Conservation (phyloP, 2,113 vertebrate species). For the Natator depressus region DNA sequence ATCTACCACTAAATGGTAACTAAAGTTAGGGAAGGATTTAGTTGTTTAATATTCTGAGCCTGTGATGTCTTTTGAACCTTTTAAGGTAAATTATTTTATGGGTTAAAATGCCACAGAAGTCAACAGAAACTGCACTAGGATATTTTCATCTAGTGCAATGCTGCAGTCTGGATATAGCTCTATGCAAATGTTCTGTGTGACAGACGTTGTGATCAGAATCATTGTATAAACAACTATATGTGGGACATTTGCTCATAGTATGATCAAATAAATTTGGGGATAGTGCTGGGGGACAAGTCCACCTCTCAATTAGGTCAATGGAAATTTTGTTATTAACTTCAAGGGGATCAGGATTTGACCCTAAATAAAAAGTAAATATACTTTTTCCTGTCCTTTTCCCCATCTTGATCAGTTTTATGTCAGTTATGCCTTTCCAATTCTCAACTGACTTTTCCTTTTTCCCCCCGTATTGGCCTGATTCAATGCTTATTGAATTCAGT, state of each 20-base stretch:
- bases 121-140: neutral
- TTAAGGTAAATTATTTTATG: constrained; percentile 37
- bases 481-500: constrained; percentile 28
- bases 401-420: constrained; percentile 6
- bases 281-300: neutral
- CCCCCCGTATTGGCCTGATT: constrained; percentile 16
- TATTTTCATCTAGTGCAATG: neutral
- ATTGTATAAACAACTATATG: neutral
- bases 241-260: neutral
- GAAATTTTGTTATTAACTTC: neutral
- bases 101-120: neutral
- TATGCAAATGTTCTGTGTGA: neutral
- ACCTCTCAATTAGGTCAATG: neutral
- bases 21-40: constrained; percentile 37
- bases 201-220: neutral
- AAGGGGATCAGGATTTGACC: neutral
- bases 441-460: neutral
- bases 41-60: constrained; percentile 57
- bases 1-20: constrained; percentile 59
- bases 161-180: constrained; percentile 15
- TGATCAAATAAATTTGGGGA: neutral
- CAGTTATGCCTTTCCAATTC: constrained; percentile 30
- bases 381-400: neutral
- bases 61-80: constrained; percentile 54
- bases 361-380: neutral